Conservation (phyloP, 1,140 invertebrate genomes). For the Pogonognathellus flavescens region DNA sequence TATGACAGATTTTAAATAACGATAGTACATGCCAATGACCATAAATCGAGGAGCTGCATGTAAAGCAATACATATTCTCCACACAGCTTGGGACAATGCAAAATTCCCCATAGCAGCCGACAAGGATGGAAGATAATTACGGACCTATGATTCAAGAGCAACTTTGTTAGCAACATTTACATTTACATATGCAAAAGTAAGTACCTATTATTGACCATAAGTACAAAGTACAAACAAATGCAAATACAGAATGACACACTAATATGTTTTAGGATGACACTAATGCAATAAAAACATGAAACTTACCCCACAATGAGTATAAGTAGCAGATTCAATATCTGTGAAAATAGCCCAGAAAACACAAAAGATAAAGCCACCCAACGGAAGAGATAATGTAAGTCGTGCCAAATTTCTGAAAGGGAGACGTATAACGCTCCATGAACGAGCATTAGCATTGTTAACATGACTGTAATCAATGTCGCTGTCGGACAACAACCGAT, state of each 20-base stretch:
- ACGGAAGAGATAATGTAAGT: slow-evolving; percentile 79
- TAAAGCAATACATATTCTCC: slow-evolving; percentile 86
- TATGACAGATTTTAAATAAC: slow-evolving; percentile 75
- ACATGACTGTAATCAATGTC: slow-evolving; percentile 58
- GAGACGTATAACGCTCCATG: slow-evolving; percentile 69
- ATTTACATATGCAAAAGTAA: too few species aligned
- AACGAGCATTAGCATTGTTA: slow-evolving; percentile 57
- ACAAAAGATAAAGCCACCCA: slow-evolving; percentile 79
- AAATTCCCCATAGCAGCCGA: slow-evolving; percentile 94
- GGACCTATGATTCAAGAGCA: slow-evolving; percentile 74
- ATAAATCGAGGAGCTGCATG: slow-evolving; percentile 82
- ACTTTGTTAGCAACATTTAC: neutral
- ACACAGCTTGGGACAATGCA: slow-evolving; percentile 88
- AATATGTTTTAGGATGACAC: too few species aligned
- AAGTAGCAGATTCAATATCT: slow-evolving; percentile 86
- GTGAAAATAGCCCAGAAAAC: slow-evolving; percentile 83
- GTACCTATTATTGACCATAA: neutral
- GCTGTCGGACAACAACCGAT: neutral
- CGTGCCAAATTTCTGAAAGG: slow-evolving; percentile 78
- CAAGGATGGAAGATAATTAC: slow-evolving; percentile 92
- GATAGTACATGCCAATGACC: slow-evolving; percentile 73
- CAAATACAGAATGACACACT: too few species aligned
- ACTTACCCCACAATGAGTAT: slow-evolving; percentile 80
- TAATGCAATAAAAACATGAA: neutral
- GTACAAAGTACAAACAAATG: neutral